These are phyloP conservation scores for Saxidomus purpurata DNA, from an alignment of 1,140 invertebrate species.

Conservation along the genomic window DNA sequence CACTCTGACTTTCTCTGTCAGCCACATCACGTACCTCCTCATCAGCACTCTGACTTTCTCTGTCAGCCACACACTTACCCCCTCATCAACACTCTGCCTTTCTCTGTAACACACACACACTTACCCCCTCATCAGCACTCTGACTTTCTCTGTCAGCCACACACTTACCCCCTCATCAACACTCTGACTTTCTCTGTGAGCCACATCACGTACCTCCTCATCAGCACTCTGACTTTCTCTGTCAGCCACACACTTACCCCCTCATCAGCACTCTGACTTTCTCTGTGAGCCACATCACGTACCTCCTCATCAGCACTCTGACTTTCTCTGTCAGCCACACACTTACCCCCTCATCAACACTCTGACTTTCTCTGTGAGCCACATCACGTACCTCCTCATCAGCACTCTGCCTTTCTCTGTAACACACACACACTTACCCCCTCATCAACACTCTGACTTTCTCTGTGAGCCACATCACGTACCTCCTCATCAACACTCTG, in stretches of 20 bases:
- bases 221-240: no score
- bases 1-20: neutral
- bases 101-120: neutral
- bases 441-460: no score
- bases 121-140: conserved; percentile 72
- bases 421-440: no score
- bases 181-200: neutral
- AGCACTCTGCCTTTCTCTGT: neutral
- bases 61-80: no score
- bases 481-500: neutral
- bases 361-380: neutral
- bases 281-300: conserved; percentile 65
- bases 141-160: conserved; percentile 69
- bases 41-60: neutral
- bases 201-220: neutral
- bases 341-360: conserved; percentile 63
- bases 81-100: neutral
- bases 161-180: neutral
- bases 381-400: conserved; percentile 5
- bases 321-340: conserved; percentile 63
- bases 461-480: neutral
- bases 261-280: conserved; percentile 73
- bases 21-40: neutral
- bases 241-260: conserved; percentile 46
- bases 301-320: conserved; percentile 55